Conservation (phyloP, 2,888 invertebrate genomes). For the Pammene fasciana region DNA sequence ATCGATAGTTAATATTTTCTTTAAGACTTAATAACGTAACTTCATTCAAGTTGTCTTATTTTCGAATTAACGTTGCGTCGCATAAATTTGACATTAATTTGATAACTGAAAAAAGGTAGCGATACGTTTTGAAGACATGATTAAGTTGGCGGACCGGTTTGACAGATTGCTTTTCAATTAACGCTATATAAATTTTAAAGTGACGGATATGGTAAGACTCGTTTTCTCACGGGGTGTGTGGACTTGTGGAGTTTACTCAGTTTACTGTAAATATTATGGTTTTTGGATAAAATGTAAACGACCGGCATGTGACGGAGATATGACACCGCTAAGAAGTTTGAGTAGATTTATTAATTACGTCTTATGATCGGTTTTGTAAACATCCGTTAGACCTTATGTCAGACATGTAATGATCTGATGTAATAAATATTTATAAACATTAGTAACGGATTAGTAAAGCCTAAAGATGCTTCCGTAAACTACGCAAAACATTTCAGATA, state of each 20-base stretch:
- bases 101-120: slow-evolving; percentile 30
- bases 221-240: slow-evolving; percentile 1
- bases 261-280: slow-evolving; percentile 25
- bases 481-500: too few relatives aligned
- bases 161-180: slow-evolving; percentile 49
- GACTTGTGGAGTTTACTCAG: too few relatives aligned
- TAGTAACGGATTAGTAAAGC: not conserved
- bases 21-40: slow-evolving; percentile 27
- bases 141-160: slow-evolving; percentile 40
- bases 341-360: not conserved
- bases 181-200: slow-evolving; percentile 44
- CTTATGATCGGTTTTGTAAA: not conserved
- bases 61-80: slow-evolving; percentile 21
- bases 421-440: not conserved
- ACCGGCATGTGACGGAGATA: not conserved
- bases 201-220: slow-evolving; percentile 44
- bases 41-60: slow-evolving; percentile 19
- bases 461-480: too few relatives aligned
- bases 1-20: slow-evolving; percentile 21
- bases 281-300: not conserved
- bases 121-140: slow-evolving; percentile 18
- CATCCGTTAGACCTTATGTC: not conserved
- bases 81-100: slow-evolving; percentile 28
- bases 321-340: not conserved
- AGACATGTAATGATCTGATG: not conserved